These are phyloP conservation scores for Pipa parva DNA, from an alignment of 2,113 vertebrate species.

Conservation along the genomic window DNA sequence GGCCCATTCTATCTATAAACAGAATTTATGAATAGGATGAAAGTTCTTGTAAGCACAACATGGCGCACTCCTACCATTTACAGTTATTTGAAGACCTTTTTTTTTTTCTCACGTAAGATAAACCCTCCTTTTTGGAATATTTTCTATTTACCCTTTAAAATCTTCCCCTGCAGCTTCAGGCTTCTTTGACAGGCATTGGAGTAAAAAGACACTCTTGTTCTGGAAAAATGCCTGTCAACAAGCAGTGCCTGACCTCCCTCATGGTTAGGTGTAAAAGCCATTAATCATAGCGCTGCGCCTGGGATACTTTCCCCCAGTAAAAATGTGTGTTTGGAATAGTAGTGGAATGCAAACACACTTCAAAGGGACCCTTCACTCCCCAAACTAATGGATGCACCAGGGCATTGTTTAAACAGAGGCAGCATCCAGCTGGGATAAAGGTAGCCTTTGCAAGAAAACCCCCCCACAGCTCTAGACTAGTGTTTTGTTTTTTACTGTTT, in stretches of 20 bases:
- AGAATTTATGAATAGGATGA: too few species aligned
- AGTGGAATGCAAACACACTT: constrained; percentile 48
- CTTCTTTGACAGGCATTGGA: constrained; percentile 36
- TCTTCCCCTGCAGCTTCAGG: background rate
- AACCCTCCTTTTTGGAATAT: too few species aligned
- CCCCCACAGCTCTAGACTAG: background rate
- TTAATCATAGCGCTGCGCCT: constrained; percentile 52
- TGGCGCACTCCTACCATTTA: too few species aligned
- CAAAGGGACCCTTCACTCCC: constrained; percentile 44
- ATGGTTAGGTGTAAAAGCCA: constrained; percentile 42
- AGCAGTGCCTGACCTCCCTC: constrained; percentile 23
- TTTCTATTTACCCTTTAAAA: background rate
- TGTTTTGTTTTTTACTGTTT: background rate
- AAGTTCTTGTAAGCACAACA: too few species aligned
- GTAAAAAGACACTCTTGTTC: constrained; percentile 51
- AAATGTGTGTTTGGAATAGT: constrained; percentile 31
- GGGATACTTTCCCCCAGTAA: constrained; percentile 42
- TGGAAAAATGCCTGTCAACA: constrained; percentile 54
- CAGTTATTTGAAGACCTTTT: too few species aligned
- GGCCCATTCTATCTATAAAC: too few species aligned
- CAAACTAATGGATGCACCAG: constrained; percentile 33
- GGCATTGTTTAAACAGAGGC: constrained; percentile 37
- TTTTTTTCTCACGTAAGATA: too few species aligned
- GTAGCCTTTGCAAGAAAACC: constrained; percentile 30
- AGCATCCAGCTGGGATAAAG: constrained; percentile 34